These are phyloP conservation scores for Balearica regulorum DNA, from an alignment of 2,797 vertebrate species.

Conservation along the genomic window DNA sequence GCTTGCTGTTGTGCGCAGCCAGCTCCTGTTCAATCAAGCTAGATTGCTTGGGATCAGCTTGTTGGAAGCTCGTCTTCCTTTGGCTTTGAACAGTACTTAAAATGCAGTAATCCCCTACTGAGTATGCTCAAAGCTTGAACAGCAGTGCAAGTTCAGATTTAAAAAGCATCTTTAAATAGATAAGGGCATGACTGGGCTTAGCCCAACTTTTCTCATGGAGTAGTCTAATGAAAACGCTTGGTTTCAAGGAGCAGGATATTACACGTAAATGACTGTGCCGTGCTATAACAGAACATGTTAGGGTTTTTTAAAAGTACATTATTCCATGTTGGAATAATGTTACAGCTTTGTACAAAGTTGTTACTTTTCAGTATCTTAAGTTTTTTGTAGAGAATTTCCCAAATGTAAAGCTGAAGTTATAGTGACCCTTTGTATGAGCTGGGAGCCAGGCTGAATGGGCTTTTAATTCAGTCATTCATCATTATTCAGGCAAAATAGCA, in stretches of 20 bases:
- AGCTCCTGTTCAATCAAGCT: constrained; percentile 2
- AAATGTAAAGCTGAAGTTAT: not conserved
- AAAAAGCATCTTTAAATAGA: constrained; percentile 68
- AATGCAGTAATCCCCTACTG: constrained; percentile 52
- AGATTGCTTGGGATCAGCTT: constrained; percentile 49
- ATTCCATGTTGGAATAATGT: not conserved
- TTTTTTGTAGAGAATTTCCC: not conserved
- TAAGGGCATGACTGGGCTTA: constrained; percentile 56
- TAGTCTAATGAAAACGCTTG: not conserved
- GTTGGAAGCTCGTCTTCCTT: constrained; percentile 46
- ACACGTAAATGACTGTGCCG: not conserved
- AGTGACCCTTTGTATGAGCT: not conserved
- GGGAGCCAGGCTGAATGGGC: not conserved
- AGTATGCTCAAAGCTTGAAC: constrained; percentile 38
- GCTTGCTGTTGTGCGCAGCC: not conserved
- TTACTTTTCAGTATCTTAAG: not conserved
- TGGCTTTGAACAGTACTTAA: constrained; percentile 55
- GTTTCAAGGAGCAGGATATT: not conserved
- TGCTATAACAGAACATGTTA: not conserved
- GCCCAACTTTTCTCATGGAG: constrained; percentile 39
- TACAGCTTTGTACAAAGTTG: not conserved
- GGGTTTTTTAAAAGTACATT: no score
- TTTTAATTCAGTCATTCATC: not conserved
- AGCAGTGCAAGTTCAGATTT: constrained; percentile 57
- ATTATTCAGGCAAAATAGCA: not conserved